phyloP scores from a whole-genome alignment of 2,888 invertebrate genomes.

The Amphimallon solstitiale region DNA sequence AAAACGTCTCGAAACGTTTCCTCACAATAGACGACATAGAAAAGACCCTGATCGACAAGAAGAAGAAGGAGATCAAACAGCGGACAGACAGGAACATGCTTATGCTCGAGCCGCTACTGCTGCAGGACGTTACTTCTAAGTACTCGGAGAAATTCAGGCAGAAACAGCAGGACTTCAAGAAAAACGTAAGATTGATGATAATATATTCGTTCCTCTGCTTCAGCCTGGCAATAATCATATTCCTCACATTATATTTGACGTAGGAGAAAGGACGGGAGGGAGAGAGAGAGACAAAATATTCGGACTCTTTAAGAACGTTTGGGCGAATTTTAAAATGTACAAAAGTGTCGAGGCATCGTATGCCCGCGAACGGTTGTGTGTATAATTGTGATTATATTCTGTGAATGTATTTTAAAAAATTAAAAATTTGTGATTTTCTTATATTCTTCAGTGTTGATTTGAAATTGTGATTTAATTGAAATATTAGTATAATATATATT shows the following conservation, averaged over 20 bases:
- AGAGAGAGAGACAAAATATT: no score
- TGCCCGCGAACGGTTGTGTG: no score
- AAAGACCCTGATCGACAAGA: slow-evolving; percentile 34
- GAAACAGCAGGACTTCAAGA: slow-evolving; percentile 62
- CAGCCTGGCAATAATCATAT: slow-evolving; percentile 65
- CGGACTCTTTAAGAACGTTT: no score
- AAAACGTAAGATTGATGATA: slow-evolving; percentile 67
- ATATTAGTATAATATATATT: no score
- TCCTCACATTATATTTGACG: slow-evolving; percentile 67
- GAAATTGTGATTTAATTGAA: no score
- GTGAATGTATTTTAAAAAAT: no score
- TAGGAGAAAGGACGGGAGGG: no score
- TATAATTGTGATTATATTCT: no score
- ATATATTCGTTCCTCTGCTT: slow-evolving; percentile 68
- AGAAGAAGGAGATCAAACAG: slow-evolving; percentile 33
- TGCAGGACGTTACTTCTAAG: slow-evolving; percentile 64
- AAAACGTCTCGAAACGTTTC: slow-evolving; percentile 38
- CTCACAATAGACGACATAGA: slow-evolving; percentile 24
- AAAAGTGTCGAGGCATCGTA: no score
- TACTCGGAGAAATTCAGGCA: slow-evolving; percentile 52
- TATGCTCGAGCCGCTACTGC: slow-evolving; percentile 65
- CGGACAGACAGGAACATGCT: slow-evolving; percentile 56
- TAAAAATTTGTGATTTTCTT: no score
- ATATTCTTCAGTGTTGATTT: no score
- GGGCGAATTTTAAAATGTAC: no score